phyloP scores from a whole-genome alignment of 2,888 invertebrate genomes.

The Callinectes sapidus region DNA sequence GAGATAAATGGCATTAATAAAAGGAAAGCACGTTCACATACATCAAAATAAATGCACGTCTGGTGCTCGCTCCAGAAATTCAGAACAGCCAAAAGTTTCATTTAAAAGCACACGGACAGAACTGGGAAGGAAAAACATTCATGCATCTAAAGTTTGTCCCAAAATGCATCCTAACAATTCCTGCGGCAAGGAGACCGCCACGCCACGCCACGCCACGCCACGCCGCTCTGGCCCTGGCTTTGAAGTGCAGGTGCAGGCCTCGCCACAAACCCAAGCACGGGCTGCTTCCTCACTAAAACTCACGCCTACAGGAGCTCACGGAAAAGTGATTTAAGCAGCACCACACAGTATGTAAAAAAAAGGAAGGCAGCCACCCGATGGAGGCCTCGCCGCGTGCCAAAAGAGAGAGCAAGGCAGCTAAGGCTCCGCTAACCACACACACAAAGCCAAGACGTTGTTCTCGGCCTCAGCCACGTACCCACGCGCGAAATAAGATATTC shows the following conservation, averaged over 20 bases:
- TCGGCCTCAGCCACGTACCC: constrained; percentile 35
- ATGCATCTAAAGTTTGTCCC: constrained; percentile 37
- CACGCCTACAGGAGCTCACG: too few relatives aligned
- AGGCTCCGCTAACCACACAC: not conserved
- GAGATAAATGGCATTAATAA: constrained; percentile 30
- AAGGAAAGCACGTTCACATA: not conserved
- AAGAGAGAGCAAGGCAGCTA: not conserved
- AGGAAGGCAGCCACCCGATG: too few relatives aligned
- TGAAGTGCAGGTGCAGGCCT: not conserved
- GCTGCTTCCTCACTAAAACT: not conserved
- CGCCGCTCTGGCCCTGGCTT: too few relatives aligned
- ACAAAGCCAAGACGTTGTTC: constrained; percentile 17
- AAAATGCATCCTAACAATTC: constrained; percentile 11
- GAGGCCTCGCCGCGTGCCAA: too few relatives aligned
- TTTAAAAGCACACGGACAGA: constrained; percentile 31
- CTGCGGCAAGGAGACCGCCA: not conserved
- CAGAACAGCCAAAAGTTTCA: constrained; percentile 31
- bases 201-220: not conserved
- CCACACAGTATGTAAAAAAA: not conserved
- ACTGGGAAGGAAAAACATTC: constrained; percentile 32
- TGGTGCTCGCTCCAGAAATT: constrained; percentile 30
- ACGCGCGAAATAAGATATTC: constrained; percentile 51
- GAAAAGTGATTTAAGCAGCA: not conserved
- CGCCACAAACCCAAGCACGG: not conserved
- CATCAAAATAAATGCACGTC: constrained; percentile 20